Base-by-base conservation (phyloP, 1,140 invertebrate genomes). In the Drosophila tristis region DNA sequence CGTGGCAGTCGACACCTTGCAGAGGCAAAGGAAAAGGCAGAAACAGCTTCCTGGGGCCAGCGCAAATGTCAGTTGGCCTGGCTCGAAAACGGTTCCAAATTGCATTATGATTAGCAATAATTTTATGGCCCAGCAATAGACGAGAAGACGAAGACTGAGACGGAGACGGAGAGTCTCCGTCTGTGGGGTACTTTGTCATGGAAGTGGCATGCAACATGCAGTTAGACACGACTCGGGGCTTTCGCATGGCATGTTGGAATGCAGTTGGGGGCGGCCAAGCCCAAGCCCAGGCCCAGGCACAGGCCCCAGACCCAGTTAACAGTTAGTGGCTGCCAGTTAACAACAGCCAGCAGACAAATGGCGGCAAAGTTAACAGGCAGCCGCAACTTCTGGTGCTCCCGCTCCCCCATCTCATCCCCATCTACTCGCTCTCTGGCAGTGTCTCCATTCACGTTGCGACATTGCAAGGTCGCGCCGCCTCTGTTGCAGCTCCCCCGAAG, bases 91-190 rank as follows among this genome's bases (percentile, higher is more conserved):
- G 15, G 54, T 50, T 56, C 57, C 60, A 78, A 81, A 86, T 78
- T 79, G 74, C 74, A 82, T 70, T 86, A 87, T 86, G 80, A 86
- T 82, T 86, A 87, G 71, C 59, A 70, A 86, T 86, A 77, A 76
- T 85, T 75, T 84, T 59, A 84, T 67, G 80, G 65, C 35, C 35
- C 35, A 39, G 35, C 35, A 11, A 39, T 35, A 25, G 25, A 50
- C 2, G 35, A 39, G 35, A 5, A 35, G 31, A 9, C 31, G 8
- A 20, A 20, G 20, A 20, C 20, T 16, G 16, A 20, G 20, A 20
- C 2, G 1, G 31, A 11, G 31, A 2, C 9, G 2, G 9, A 9
- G 8, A 35, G 4, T 4, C 26, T 29, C 6, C 7, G 26, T 29
- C 31, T 35, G 8, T 9, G 29, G 35, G 44, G 53, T n/a, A n/a